Evolutionary conservation across 2,113 vertebrate genomes (phyloP).

Genomic region (Microcebus lehilahytsara): DNA sequence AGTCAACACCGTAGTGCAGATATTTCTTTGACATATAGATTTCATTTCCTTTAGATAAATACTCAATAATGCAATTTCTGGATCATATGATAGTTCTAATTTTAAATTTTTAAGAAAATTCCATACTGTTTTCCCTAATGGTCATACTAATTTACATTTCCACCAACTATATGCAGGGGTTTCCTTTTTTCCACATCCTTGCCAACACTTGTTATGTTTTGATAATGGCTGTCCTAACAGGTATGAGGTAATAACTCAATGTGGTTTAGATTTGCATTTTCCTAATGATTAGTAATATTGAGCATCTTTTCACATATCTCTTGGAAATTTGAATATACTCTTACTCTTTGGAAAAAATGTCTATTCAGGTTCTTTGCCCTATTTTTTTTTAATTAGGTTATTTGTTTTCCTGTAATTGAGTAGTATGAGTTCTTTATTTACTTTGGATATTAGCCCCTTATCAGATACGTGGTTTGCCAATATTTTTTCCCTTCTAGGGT

Average conservation of each 20-base stretch:
- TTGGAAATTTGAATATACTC: not conserved
- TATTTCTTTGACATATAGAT: not conserved
- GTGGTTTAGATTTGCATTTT: not conserved
- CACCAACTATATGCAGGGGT: not conserved
- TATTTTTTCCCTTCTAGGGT: not conserved
- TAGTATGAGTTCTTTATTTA: not conserved
- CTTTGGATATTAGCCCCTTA: not conserved
- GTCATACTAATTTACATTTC: not conserved
- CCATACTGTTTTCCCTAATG: not conserved
- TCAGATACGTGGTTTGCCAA: not conserved
- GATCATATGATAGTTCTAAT: not conserved
- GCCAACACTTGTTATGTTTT: not conserved
- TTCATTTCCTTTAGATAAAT: not conserved
- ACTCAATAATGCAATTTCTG: not conserved
- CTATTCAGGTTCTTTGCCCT: not conserved
- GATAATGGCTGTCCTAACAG: not conserved
- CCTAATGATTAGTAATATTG: not conserved
- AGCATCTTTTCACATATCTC: not conserved
- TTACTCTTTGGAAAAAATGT: not conserved
- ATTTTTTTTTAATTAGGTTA: not conserved
- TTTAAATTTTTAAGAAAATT: not conserved
- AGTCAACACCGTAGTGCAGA: not conserved
- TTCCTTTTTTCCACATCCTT: not conserved
- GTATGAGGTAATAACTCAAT: not conserved
- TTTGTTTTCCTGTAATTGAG: not conserved